phyloP scores from a whole-genome alignment of 2,888 invertebrate species.

The Erpobdella octoculata region DNA sequence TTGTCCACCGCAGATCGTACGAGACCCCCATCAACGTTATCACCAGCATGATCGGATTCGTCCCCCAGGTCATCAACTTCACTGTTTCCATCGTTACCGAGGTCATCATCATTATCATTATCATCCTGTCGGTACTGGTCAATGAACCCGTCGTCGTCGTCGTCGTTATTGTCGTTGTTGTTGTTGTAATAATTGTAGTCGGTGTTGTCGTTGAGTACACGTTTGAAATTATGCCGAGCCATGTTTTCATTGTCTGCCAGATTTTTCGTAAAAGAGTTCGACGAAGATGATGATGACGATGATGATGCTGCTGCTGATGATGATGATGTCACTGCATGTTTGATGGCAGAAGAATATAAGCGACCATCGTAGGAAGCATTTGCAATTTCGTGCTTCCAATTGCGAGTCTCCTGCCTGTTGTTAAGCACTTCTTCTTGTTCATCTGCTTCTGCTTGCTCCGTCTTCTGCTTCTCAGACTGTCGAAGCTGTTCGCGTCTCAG shows the following conservation, averaged over 20 bases:
- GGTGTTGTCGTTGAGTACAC: too few species aligned
- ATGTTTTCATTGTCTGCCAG: background rate
- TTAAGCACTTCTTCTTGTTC: too few species aligned
- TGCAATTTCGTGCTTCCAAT: too few species aligned
- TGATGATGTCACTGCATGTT: too few species aligned
- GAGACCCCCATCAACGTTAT: too few species aligned
- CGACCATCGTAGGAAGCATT: too few species aligned
- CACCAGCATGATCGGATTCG: background rate
- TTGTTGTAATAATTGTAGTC: background rate
- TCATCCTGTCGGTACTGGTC: background rate
- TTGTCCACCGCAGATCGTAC: too few species aligned
- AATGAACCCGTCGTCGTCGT: background rate
- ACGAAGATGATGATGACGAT: too few species aligned
- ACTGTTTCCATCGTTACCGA: background rate
- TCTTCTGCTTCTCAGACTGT: background rate
- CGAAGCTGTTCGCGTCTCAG: background rate
- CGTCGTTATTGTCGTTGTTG: background rate
- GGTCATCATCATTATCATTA: conserved; percentile 8
- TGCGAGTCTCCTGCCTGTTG: too few species aligned
- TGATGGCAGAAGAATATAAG: too few species aligned
- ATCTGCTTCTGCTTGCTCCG: background rate
- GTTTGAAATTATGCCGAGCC: background rate
- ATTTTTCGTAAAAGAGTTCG: too few species aligned
- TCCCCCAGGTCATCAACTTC: background rate
- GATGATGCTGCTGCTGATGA: too few species aligned